Conservation (phyloP, 2,888 invertebrate genomes). For the Hofmannophila pseudospretella region DNA sequence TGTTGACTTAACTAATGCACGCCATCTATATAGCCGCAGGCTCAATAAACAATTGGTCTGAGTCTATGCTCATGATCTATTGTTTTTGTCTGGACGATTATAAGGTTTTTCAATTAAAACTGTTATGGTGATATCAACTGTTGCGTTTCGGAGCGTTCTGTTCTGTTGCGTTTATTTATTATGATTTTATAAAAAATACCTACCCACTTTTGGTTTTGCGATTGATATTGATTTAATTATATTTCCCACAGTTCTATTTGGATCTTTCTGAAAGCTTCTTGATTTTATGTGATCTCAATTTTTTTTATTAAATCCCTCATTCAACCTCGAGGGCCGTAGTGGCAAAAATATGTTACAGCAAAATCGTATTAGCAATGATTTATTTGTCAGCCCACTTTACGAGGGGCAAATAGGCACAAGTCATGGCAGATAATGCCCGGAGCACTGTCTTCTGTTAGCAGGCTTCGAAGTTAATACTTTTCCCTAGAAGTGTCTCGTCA, state of each 20-base stretch:
- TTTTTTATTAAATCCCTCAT: no score
- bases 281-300: no score
- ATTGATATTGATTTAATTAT: no score
- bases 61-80: slow-evolving; percentile 34
- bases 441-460: slow-evolving; percentile 39
- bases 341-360: slow-evolving; percentile 56
- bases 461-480: not conserved
- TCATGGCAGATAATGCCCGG: slow-evolving; percentile 67
- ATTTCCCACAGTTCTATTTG: no score
- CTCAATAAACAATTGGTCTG: slow-evolving; percentile 44
- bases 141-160: no score
- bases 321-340: no score
- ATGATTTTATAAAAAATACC: no score
- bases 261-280: no score
- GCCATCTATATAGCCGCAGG: slow-evolving; percentile 72
- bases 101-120: slow-evolving; percentile 35
- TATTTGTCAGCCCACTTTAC: slow-evolving; percentile 51
- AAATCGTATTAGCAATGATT: slow-evolving; percentile 72
- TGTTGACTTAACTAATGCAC: slow-evolving; percentile 72
- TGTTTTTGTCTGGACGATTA: slow-evolving; percentile 59
- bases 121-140: not conserved
- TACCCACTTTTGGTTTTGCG: no score
- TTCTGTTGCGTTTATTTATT: no score
- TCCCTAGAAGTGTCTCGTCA: no score
- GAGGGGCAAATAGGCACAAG: slow-evolving; percentile 53